Evolutionary conservation across 2,797 vertebrate species (phyloP).

Genomic region (Hydrolagus colliei): DNA sequence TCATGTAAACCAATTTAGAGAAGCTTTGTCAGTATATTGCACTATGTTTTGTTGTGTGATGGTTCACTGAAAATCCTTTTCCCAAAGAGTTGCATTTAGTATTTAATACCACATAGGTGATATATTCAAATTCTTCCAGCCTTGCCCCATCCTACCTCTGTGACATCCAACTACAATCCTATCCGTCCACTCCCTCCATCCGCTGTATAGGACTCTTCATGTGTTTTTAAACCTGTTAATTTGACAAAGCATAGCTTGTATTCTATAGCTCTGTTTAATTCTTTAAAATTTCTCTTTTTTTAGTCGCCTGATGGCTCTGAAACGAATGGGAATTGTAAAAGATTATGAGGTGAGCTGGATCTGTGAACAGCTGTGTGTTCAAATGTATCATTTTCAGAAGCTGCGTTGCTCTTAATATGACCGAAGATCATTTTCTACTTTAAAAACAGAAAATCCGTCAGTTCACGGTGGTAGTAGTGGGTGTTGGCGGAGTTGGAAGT

Average conservation of each 20-base stretch:
- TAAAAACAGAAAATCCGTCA: slow-evolving; percentile 79
- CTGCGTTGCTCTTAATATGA: neutral
- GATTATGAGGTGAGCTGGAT: slow-evolving; percentile 82
- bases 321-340: slow-evolving; percentile 94
- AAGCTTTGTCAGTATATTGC: no score
- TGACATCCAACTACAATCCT: no score
- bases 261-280: slow-evolving; percentile 36
- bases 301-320: slow-evolving; percentile 94
- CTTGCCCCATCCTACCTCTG: no score
- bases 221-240: no score
- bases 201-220: no score
- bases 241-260: neutral
- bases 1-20: no score
- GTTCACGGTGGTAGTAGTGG: slow-evolving; percentile 82
- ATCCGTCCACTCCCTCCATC: no score
- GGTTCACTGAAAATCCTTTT: no score
- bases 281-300: slow-evolving; percentile 35
- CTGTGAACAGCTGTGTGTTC: slow-evolving; percentile 31
- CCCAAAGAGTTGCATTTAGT: no score
- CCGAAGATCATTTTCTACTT: neutral
- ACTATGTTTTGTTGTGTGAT: no score
- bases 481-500: slow-evolving; percentile 91
- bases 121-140: no score
- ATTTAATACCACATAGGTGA: no score
- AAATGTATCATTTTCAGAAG: neutral